Base-by-base conservation (phyloP, 2,888 invertebrate genomes). In the Drosophila imparisetae region DNA sequence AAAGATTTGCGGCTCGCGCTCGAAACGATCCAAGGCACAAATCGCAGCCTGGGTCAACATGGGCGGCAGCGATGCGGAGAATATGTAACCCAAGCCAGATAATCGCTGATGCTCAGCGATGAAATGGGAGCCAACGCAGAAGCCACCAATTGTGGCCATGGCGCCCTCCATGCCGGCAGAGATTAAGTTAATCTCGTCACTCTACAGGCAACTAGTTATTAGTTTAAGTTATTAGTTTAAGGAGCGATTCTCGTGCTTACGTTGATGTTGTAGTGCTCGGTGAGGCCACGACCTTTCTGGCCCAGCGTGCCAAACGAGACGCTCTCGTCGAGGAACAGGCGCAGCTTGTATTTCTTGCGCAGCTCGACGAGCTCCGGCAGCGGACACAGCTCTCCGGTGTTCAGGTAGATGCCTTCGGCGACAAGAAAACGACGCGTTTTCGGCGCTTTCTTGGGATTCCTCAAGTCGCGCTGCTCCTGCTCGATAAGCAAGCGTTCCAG, bases 11-110 rank as follows among this genome's bases (percentile, higher is more conserved):
- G 96, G 95, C 49, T 95, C 94, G 1, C 94, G 93, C 84, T 97
- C 96, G 73, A 98, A 94, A 0, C 96, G 94, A 78, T 96, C 95
- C 1, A 99, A 92, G 0, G 97, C 96, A 5, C 95, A 95, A 66
- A 96, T 96, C 10, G 98, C 98, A 0, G 98, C 98, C 67, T 97
- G 95, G 1, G 98, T 96, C 83, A 99, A 93, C 93, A 98, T 95
- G 0, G 99, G 99, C 0, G 99, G 99, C 55, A 98, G 93, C 0
- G 99, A 99, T 0, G 99, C 99, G 4, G 99, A 99, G 93, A 99
- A 99, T 93, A 98, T 98, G 92, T 99, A 99, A 94, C 97, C 97
- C 55, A 97, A 93, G 7, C 98, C 98, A 15, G 97, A 96, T 0
- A 98, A 94, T n/a, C 97, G 94, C 92, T 99, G 99, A 92, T 99